Evolutionary conservation across 2,888 invertebrate species (phyloP), one percentile per base, ranked within the genome.

Genomic region (Lacanobia wlatinum): DNA sequence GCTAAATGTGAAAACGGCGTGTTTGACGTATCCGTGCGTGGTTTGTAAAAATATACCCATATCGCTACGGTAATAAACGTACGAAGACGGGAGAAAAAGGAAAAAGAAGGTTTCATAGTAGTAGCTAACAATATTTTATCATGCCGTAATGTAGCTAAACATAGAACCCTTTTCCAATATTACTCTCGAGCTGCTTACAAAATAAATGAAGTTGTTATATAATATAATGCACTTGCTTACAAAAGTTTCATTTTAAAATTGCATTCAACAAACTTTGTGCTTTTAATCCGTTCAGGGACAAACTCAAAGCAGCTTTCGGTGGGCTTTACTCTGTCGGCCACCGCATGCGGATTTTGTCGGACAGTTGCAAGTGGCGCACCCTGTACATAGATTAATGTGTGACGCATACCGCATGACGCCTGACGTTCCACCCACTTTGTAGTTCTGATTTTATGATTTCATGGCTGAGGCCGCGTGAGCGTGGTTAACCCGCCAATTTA

Each of bases 231-330:
- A 78, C 73, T 78, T 76, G 77, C 77, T 78, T 73, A 76, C 74
- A 75, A 80, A 85, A 77, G 83, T 87, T 88, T 88, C 84, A 84
- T 89, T 90, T 90, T 88, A 87, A 91, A 91, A 91, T 88, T 90
- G 89, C 87, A 89, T 89, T 86, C 87, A 87, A 87, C 89, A 90
- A 92, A 92, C 89, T 94, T 93, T 92, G 85, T 86, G 88, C 88
- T 90, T 83, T 93, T 94, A 94, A 94, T 94, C 93, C 92, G 86
- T 91, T 91, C 90, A 89, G 91, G 89, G 89, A 92, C 93, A 91
- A 94, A 93, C 92, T 94, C 90, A 92, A 93, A 94, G 92, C 94
- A 87, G 94, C 93, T 94, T 94, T 94, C 80, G 89, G 90, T 86
- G 88, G 90, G 91, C 90, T 92, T 94, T 92, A 90, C 90, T 88